These are phyloP conservation scores for Limosa lapponica DNA, from an alignment of 2,797 vertebrate species.

Conservation along the genomic window DNA sequence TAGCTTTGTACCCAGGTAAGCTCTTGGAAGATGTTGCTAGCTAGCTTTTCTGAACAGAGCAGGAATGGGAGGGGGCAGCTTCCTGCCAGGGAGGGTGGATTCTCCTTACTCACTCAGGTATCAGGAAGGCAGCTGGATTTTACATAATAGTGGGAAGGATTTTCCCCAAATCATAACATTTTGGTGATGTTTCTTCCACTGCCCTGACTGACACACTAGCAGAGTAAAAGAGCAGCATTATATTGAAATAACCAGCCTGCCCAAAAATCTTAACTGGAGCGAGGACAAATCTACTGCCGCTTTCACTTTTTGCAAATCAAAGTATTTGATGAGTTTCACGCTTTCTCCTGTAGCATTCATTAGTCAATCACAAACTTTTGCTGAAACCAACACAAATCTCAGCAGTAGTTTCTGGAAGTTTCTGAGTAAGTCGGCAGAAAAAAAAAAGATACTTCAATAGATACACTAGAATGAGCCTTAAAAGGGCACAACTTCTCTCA, in stretches of 20 bases:
- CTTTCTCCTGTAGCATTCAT: not conserved
- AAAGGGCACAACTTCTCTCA: not conserved
- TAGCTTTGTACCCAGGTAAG: not conserved
- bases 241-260: not conserved
- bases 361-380: not conserved
- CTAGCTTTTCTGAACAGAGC: not conserved
- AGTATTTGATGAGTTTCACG: not conserved
- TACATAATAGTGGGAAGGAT: not conserved
- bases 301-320: not conserved
- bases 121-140: not conserved
- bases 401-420: not conserved
- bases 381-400: constrained; percentile 20
- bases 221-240: not conserved
- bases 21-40: not conserved
- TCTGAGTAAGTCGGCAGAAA: not conserved
- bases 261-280: not conserved
- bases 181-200: not conserved
- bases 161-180: not conserved
- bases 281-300: not conserved
- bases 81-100: not conserved
- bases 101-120: not conserved
- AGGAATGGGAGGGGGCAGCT: not conserved
- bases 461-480: not conserved
- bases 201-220: not conserved
- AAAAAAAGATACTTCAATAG: not conserved